Conservation (phyloP, 1,140 invertebrate species). For the Lepeophtheirus salmonis region DNA sequence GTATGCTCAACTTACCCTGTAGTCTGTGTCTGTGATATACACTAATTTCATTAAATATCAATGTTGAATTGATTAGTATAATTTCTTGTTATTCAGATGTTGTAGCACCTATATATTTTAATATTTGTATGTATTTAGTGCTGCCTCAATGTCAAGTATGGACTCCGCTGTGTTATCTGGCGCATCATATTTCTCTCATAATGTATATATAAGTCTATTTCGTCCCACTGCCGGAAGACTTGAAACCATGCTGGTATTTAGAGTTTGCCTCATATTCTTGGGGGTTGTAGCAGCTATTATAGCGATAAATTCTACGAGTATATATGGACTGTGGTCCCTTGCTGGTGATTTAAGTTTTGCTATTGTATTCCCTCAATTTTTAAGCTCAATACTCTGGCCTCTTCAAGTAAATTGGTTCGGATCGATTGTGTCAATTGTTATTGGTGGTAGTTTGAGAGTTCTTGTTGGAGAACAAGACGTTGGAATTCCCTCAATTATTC, state of each 20-base stretch:
- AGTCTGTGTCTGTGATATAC: neutral
- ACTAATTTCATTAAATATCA: neutral
- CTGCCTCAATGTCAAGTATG: constrained; percentile 5
- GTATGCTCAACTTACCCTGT: neutral
- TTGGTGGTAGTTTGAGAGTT: no score
- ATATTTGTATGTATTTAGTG: neutral
- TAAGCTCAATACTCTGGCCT: neutral
- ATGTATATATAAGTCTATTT: neutral
- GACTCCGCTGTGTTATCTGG: neutral
- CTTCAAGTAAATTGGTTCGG: neutral
- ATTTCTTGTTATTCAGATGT: neutral
- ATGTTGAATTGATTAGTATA: neutral
- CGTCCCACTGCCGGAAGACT: neutral
- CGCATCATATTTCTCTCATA: neutral
- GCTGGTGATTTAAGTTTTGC: constrained; percentile 2
- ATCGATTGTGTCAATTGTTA: neutral
- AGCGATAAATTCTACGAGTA: neutral
- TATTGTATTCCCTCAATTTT: neutral
- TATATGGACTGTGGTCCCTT: constrained; percentile 4
- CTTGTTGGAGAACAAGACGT: no score
- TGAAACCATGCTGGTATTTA: neutral
- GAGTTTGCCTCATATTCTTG: neutral
- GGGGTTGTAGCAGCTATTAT: neutral
- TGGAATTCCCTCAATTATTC: no score
- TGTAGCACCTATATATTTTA: no score